These are phyloP conservation scores for Hoplodrina ambigua DNA, from an alignment of 2,888 invertebrate genomes.

Conservation along the genomic window DNA sequence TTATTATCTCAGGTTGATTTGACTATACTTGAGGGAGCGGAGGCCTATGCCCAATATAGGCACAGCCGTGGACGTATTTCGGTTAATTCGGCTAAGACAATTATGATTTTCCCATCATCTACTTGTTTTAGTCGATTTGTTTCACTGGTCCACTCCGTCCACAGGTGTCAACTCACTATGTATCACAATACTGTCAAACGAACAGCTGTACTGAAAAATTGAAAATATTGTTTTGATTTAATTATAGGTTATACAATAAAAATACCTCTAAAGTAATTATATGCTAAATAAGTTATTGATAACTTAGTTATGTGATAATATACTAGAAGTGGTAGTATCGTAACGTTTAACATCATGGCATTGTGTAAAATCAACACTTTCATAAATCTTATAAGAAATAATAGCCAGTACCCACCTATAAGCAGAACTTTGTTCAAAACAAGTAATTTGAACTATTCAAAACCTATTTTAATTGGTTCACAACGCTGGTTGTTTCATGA, in stretches of 20 bases:
- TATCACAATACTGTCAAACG: constrained; percentile 23
- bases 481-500: constrained; percentile 89
- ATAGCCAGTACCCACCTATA: constrained; percentile 70
- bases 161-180: neutral
- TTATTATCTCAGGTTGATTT: no score
- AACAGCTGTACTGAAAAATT: constrained; percentile 34
- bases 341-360: constrained; percentile 57
- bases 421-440: constrained; percentile 66
- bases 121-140: neutral
- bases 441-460: constrained; percentile 57
- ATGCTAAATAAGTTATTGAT: constrained; percentile 9
- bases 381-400: constrained; percentile 60
- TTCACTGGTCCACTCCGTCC: neutral
- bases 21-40: no score
- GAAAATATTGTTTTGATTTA: constrained; percentile 27
- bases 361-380: constrained; percentile 65
- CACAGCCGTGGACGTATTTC: no score
- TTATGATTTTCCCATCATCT: no score
- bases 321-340: constrained; percentile 8
- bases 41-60: no score
- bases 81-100: no score
- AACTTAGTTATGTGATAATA: constrained; percentile 19
- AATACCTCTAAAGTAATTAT: constrained; percentile 14
- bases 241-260: constrained; percentile 26
- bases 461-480: constrained; percentile 64